phyloP scores from a whole-genome alignment of 1,140 invertebrate species.

The Lethrus apterus region DNA sequence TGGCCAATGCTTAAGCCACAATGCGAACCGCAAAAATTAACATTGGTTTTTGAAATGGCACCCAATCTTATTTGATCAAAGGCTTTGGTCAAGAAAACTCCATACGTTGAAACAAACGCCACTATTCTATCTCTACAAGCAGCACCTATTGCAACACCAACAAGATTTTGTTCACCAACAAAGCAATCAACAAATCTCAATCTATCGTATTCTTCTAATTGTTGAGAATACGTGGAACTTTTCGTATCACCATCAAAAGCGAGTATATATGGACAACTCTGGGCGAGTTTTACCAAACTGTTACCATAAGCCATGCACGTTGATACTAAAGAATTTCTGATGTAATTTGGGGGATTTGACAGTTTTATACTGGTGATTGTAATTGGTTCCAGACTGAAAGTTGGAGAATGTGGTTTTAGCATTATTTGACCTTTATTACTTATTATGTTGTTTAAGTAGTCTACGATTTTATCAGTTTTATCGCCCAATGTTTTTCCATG shows the following conservation, averaged over 20 bases:
- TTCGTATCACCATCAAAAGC: conserved; percentile 96
- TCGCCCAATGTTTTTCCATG: conserved; percentile 93
- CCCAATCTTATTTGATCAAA: conserved; percentile 99
- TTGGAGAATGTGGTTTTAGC: conserved; percentile 56
- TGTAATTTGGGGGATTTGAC: conserved; percentile 79
- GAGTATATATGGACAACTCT: conserved; percentile 77
- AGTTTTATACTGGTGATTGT: conserved; percentile 68
- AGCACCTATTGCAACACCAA: conserved; percentile 91
- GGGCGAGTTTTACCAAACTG: conserved; percentile 83
- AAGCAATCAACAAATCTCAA: conserved; percentile 91
- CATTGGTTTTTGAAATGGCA: conserved; percentile 97
- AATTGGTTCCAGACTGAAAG: conserved; percentile 60
- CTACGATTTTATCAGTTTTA: conserved; percentile 67
- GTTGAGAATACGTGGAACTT: conserved; percentile 96
- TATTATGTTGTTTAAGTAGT: conserved; percentile 59
- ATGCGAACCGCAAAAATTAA: conserved; percentile 94
- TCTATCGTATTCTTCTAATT: conserved; percentile 71
- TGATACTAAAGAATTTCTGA: conserved; percentile 72
- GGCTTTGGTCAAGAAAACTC: conserved; percentile 92
- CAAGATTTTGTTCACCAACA: conserved; percentile 97
- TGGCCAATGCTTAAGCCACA: conserved; percentile 94
- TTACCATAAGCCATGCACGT: conserved; percentile 93
- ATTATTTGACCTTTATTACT: conserved; percentile 53
- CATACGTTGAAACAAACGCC: conserved; percentile 94
- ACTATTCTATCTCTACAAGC: conserved; percentile 83